Percentiles rank a stretch among this genome's conserved stretches.
These are phyloP conservation scores for Leiothrix lutea DNA, from an alignment of 2,113 vertebrate genomes.

Conservation along the genomic window DNA sequence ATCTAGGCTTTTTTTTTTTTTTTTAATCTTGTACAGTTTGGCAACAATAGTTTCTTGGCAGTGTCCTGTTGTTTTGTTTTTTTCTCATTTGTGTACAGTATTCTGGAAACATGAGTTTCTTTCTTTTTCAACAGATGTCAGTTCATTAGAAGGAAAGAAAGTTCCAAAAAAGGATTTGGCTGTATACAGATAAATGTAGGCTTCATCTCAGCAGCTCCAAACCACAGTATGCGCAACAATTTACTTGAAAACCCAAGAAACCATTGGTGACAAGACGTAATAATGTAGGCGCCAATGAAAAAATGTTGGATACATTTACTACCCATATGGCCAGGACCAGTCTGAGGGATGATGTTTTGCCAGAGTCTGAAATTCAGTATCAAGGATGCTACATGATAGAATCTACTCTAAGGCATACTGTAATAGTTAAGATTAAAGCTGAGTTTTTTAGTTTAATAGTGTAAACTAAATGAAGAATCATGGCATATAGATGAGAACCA, in stretches of 20 bases:
- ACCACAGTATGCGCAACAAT: constrained; percentile 71
- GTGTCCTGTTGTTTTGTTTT: constrained; percentile 16
- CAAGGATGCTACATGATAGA: constrained; percentile 74
- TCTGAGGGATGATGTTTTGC: constrained; percentile 67
- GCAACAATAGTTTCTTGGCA: neutral
- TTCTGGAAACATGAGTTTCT: constrained; percentile 24
- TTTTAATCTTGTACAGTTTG: neutral
- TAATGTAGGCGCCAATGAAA: constrained; percentile 77
- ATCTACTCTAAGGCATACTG: constrained; percentile 72
- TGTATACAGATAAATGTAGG: constrained; percentile 58
- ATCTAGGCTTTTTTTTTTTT: neutral
- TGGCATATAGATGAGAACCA: constrained; percentile 76
- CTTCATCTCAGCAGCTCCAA: constrained; percentile 65
- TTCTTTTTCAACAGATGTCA: constrained; percentile 52
- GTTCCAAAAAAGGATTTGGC: constrained; percentile 60
- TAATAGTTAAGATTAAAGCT: constrained; percentile 78
- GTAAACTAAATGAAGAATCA: constrained; percentile 80
- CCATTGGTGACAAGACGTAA: constrained; percentile 77
- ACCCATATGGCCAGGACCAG: constrained; percentile 66
- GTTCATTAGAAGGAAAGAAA: constrained; percentile 53
- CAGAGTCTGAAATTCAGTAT: constrained; percentile 70
- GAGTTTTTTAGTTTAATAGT: constrained; percentile 73
- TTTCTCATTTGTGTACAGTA: constrained; percentile 29
- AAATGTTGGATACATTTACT: constrained; percentile 75
- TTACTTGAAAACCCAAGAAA: constrained; percentile 74